Evolutionary conservation across 2,888 invertebrate genomes (phyloP), one percentile per base, ranked within the genome.

Genomic region (Toxonevra muliebris): DNA sequence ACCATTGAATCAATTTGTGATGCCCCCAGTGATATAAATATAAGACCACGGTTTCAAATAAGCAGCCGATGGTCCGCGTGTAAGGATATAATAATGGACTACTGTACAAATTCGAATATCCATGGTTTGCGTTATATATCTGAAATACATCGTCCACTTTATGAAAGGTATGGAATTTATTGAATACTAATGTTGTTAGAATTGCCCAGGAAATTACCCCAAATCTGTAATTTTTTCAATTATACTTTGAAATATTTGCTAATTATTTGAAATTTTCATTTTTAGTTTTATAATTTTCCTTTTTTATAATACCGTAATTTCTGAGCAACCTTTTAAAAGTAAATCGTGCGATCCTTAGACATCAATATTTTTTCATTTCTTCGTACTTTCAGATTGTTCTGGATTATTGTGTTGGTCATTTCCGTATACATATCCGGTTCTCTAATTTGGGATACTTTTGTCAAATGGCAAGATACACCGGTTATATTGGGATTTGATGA

Each of bases 111-210:
- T 62, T 81, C 83, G 1, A 78, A 83, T 3, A 79, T 84, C n/a
- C 83, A 84, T 68, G 84, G 83, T 17, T 76, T 84, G 30, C 83
- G 84, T 43, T 84, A 84, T 43, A 75, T 84, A 61, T 83, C 83
- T 42, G 82, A 84, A 68, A 76, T 82, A 30, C 81, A 80, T 73
- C 79, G 84, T 0, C 84, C 84, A 9, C 70, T 82, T 59, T 76
- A 80, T 60, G 83, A 84, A 70, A 84, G 82, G 84, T 84, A 68
- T 50, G 65, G n/a, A 13, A n/a, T 11, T n/a, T 15, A 58, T n/a
- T n/a, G n/a, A n/a, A n/a, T n/a, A n/a, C n/a, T n/a, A n/a, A n/a
- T n/a, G n/a, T n/a, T n/a, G n/a, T n/a, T n/a, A n/a, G n/a, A n/a
- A n/a, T n/a, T n/a, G n/a, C n/a, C n/a, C n/a, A n/a, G n/a, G n/a